Conservation (phyloP, 2,797 vertebrate species). For the Thamnophis elegans region DNA sequence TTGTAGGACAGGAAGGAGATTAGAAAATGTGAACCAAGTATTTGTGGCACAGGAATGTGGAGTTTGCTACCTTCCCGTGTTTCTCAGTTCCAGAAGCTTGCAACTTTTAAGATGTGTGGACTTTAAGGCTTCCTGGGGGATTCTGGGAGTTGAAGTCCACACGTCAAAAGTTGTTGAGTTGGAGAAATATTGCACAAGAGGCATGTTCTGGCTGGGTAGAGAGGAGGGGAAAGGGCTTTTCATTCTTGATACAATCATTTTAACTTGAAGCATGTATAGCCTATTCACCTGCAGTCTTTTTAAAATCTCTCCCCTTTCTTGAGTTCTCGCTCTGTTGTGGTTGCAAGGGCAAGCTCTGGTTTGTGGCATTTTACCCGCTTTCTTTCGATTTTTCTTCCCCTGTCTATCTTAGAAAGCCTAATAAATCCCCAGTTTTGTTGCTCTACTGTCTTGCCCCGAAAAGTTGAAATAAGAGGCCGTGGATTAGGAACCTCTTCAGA, state of each 20-base stretch:
- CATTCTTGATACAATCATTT: not conserved
- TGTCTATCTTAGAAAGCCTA: not conserved
- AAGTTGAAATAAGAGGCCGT: not conserved
- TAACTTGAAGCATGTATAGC: not conserved
- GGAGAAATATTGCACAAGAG: not conserved
- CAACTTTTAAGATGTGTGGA: not conserved
- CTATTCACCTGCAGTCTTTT: not conserved
- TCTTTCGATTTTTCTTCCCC: not conserved
- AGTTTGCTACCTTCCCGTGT: not conserved
- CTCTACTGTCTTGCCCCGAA: too few species aligned
- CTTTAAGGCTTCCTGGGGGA: not conserved
- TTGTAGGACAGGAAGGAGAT: not conserved
- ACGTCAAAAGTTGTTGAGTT: not conserved
- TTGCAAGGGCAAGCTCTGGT: not conserved
- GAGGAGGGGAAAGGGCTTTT: too few species aligned
- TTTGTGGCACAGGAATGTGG: not conserved
- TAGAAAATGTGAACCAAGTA: too few species aligned
- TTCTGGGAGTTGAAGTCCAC: not conserved
- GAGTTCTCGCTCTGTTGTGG: not conserved
- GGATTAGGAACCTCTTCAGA: not conserved
- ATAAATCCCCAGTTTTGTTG: not conserved
- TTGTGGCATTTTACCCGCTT: too few species aligned
- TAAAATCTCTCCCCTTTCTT: not conserved
- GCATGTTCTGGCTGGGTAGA: not conserved
- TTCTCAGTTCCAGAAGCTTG: not conserved